Evolutionary conservation across 2,888 invertebrate species (phyloP).

Genomic region (Actias luna): DNA sequence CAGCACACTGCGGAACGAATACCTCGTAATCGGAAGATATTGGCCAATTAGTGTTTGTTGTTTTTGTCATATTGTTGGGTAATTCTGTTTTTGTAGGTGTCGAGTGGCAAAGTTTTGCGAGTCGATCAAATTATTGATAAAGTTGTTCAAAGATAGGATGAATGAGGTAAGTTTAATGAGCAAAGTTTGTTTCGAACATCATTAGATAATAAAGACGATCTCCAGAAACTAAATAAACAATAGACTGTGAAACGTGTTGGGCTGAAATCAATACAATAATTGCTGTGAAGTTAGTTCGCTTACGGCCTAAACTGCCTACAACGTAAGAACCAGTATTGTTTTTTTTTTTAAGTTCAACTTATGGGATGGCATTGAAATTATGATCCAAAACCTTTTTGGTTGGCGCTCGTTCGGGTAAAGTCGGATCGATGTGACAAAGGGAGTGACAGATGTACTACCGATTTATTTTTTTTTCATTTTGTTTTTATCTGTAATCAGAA

Average conservation of each 20-base stretch:
- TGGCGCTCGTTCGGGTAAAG: too few relatives aligned
- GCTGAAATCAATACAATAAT: neutral
- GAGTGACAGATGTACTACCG: too few relatives aligned
- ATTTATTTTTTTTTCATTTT: too few relatives aligned
- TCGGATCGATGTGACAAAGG: too few relatives aligned
- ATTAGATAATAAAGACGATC: neutral
- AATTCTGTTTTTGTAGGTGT: slow-evolving; percentile 6
- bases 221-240: neutral
- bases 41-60: slow-evolving; percentile 15
- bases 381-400: too few relatives aligned
- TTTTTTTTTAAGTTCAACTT: too few relatives aligned
- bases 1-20: slow-evolving; percentile 5
- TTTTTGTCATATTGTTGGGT: slow-evolving; percentile 15
- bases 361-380: too few relatives aligned
- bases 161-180: neutral
- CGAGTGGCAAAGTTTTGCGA: neutral
- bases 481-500: too few relatives aligned
- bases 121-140: neutral
- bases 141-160: neutral
- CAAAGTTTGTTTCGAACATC: neutral
- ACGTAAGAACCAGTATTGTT: too few relatives aligned
- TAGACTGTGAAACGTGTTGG: neutral
- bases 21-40: slow-evolving; percentile 19
- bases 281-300: neutral
- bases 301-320: neutral